A percentile compares a stretch with the other conserved stretches of the same genome.
Conservation (phyloP, 2,888 invertebrate species). For the Achlya flavicornis region DNA sequence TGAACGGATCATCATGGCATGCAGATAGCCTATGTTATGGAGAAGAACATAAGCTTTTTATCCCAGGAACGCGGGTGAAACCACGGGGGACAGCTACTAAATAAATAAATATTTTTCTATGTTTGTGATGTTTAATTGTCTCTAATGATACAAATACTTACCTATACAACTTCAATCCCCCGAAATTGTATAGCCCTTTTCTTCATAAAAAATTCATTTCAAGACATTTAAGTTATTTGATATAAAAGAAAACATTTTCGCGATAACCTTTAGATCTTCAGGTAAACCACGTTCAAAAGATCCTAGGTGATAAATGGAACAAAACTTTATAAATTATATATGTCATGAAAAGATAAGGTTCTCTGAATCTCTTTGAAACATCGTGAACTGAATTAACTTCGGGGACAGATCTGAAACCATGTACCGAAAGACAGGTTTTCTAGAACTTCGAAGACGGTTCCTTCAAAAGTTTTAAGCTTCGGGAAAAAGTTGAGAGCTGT, state of each 20-base stretch:
- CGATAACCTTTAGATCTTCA: background rate
- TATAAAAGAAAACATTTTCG: slow-evolving; percentile 9
- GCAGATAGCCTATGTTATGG: too few species aligned
- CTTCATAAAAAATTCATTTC: background rate
- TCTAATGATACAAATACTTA: too few species aligned
- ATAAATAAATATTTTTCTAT: too few species aligned
- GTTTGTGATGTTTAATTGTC: too few species aligned
- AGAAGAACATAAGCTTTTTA: too few species aligned
- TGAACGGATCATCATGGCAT: too few species aligned
- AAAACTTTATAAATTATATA: slow-evolving; percentile 10
- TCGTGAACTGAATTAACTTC: slow-evolving; percentile 6
- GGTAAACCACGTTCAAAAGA: slow-evolving; percentile 8
- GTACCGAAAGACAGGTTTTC: slow-evolving; percentile 8
- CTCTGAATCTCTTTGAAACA: background rate
- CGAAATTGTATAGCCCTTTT: background rate
- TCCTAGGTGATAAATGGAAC: slow-evolving; percentile 4
- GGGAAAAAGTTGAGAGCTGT: slow-evolving; percentile 10
- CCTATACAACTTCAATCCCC: background rate
- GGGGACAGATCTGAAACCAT: background rate
- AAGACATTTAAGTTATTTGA: background rate
- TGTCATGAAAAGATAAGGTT: slow-evolving; percentile 5
- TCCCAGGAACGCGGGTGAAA: too few species aligned
- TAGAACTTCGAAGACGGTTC: background rate
- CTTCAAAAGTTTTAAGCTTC: slow-evolving; percentile 1
- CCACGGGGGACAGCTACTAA: too few species aligned